These are phyloP conservation scores for Cebus imitator DNA, from an alignment of 2,113 vertebrate genomes.

Conservation along the genomic window DNA sequence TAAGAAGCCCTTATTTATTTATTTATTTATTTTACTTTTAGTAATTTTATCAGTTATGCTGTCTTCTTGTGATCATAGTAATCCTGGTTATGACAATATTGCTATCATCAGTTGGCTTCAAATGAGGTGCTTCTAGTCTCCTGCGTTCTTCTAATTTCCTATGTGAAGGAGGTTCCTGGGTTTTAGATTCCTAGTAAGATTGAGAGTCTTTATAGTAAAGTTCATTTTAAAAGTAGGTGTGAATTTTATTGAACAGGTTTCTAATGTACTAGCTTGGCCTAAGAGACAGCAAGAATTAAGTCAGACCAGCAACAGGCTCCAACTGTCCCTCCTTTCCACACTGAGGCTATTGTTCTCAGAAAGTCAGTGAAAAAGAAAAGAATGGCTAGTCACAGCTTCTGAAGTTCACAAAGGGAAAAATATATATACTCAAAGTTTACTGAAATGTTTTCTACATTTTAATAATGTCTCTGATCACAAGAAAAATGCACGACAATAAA, in stretches of 20 bases:
- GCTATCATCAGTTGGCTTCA: not conserved
- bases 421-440: not conserved
- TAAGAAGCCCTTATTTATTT: not conserved
- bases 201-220: not conserved
- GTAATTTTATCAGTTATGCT: not conserved
- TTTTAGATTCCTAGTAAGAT: slow-evolving; percentile 6
- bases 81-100: not conserved
- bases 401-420: not conserved
- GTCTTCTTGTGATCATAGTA: not conserved
- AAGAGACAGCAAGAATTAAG: slow-evolving; percentile 17
- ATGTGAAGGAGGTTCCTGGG: not conserved
- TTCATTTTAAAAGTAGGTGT: not conserved
- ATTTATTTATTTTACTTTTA: not conserved
- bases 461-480: not conserved
- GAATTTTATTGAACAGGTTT: not conserved
- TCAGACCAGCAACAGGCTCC: not conserved
- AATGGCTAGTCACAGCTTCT: not conserved
- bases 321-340: not conserved
- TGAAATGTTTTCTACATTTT: not conserved
- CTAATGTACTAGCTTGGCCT: not conserved
- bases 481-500: not conserved
- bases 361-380: slow-evolving; percentile 14
- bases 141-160: not conserved
- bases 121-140: not conserved
- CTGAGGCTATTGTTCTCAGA: not conserved